phyloP scores from a whole-genome alignment of 2,888 invertebrate species.

The Chymomyza procnemis region DNA sequence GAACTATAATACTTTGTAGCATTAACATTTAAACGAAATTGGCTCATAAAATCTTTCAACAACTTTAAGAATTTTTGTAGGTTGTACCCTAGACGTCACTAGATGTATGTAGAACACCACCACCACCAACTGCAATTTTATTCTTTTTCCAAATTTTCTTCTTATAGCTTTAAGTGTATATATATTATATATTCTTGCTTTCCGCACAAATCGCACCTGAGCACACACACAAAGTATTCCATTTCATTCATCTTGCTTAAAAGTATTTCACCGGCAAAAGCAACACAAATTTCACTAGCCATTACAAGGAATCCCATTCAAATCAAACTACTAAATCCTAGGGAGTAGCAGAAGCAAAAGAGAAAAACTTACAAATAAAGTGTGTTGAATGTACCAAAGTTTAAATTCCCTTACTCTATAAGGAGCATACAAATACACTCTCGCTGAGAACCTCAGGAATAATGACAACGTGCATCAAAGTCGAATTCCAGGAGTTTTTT shows the following conservation, averaged over 20 bases:
- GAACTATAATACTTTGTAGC: slow-evolving; percentile 1
- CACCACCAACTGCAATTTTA: slow-evolving; percentile 24
- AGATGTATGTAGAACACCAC: slow-evolving; percentile 59
- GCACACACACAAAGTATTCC: slow-evolving; percentile 25
- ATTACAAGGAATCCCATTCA: slow-evolving; percentile 56
- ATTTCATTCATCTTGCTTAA: slow-evolving; percentile 37
- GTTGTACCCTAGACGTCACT: slow-evolving; percentile 71
- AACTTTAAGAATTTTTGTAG: slow-evolving; percentile 29
- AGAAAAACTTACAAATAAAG: neutral
- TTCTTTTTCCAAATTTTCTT: slow-evolving; percentile 16
- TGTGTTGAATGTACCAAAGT: too few species aligned
- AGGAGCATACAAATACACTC: too few species aligned
- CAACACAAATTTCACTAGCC: slow-evolving; percentile 55
- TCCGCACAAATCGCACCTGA: slow-evolving; percentile 12
- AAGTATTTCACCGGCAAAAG: slow-evolving; percentile 19
- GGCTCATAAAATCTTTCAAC: slow-evolving; percentile 14
- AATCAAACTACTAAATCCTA: slow-evolving; percentile 37
- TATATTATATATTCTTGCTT: slow-evolving; percentile 25
- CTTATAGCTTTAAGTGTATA: too few species aligned
- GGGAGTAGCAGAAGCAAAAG: neutral
- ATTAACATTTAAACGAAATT: slow-evolving; percentile 5
- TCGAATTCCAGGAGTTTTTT: too few species aligned
- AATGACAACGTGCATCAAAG: too few species aligned
- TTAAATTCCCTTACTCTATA: too few species aligned
- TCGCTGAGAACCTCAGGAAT: too few species aligned